phyloP scores from a whole-genome alignment of 1,140 invertebrate genomes.

The Euwallacea similis region DNA sequence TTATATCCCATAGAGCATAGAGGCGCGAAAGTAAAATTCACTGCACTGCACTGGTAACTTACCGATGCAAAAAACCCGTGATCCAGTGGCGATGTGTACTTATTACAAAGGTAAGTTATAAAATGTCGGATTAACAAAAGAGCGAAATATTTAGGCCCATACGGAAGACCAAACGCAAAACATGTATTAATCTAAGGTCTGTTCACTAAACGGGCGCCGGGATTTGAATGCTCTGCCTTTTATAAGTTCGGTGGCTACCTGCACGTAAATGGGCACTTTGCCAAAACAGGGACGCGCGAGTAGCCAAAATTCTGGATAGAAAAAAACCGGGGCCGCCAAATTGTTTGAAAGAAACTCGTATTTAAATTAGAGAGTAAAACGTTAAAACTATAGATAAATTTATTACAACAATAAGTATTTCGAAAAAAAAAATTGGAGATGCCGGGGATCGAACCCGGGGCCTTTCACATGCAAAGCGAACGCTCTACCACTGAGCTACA shows the following conservation, averaged over 20 bases:
- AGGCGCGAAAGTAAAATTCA: conserved; percentile 13
- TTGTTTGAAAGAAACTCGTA: not conserved
- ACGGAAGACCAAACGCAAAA: conserved; percentile 45
- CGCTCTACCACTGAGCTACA: conserved; percentile 87
- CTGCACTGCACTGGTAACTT: conserved; percentile 46
- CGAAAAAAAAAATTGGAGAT: conserved; percentile 61
- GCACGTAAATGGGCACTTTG: conserved; percentile 48
- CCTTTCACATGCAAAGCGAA: conserved; percentile 93
- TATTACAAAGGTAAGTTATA: not conserved
- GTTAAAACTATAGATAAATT: not conserved
- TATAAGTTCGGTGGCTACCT: conserved; percentile 55
- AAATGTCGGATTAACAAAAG: conserved; percentile 9
- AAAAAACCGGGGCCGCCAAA: not conserved
- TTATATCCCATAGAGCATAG: too few species aligned
- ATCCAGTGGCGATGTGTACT: conserved; percentile 11
- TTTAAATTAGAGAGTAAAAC: too few species aligned
- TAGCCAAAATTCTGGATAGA: not conserved
- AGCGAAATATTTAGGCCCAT: conserved; percentile 50
- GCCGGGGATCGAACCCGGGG: conserved; percentile 86
- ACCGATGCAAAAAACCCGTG: conserved; percentile 34
- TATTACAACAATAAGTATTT: not conserved
- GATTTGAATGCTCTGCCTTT: conserved; percentile 48
- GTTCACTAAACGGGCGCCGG: conserved; percentile 48
- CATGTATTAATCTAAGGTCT: conserved; percentile 24
- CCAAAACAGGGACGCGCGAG: conserved; percentile 44